Base-by-base conservation (phyloP, 2,113 vertebrate genomes). In the Callocephalon fimbriatum region DNA sequence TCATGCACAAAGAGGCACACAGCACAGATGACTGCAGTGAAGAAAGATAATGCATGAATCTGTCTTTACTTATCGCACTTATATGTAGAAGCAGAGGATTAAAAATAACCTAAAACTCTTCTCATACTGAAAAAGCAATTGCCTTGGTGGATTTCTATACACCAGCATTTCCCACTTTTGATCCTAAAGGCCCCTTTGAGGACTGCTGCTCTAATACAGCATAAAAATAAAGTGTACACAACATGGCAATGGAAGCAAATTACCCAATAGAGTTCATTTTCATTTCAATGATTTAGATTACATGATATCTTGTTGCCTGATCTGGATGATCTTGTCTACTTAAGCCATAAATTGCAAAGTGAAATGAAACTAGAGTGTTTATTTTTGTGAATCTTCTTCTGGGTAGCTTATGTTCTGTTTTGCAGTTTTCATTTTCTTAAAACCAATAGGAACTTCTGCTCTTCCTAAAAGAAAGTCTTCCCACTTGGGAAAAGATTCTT, bases 401-500 rank as follows among this genome's bases (percentile, higher is more conserved):
- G 88, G 67, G 92, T n/a, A 66, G 79, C 53, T 94, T 91, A 89
- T 53, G 84, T 94, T 95, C 86, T 96, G 91, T 81, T 97, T 97
- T 86, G 91, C 72, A 50, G 78, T 51, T 86, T 96, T 94, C 79
- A 42, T 90, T 93, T 93, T 97, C 79, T 89, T 88, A 88, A 93
- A 93, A 86, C 95, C 97, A 84, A 97, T 38, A 23, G 98, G 99
- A 88, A 95, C 96, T 84, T 97, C 97, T 87, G 97, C 97, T 98
- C 97, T 98, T 95, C 98, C 99, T 93, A 98, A 97, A 93, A 99
- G 98, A 98, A 99, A 99, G 83, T 96, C 93, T 95, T 99, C 98
- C 99, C 99, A 99, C 72, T 98, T 98, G 68, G 98, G 98, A 94
- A 99, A 91, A 89, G 98, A 98, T 94, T 98, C 98, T 98, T 99